A percentile compares a stretch with the other conserved stretches of the same genome.
These are phyloP conservation scores for Sclerodermus sp. DNA, from an alignment of 2,888 invertebrate species.

Conservation along the genomic window DNA sequence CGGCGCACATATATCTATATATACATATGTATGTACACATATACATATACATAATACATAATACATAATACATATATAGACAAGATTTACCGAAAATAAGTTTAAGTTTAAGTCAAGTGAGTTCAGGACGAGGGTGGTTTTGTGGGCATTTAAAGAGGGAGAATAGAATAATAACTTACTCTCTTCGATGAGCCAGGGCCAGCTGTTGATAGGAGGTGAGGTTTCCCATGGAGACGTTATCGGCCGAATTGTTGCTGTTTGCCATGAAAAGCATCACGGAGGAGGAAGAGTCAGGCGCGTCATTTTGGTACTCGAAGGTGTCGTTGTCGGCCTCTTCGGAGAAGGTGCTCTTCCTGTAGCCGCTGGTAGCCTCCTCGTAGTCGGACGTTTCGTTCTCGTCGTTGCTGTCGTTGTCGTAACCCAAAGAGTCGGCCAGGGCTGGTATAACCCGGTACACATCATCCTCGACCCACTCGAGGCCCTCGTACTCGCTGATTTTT, in stretches of 20 bases:
- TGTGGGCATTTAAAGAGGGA: too few relatives aligned
- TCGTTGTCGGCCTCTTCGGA: constrained; percentile 26
- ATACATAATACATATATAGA: too few relatives aligned
- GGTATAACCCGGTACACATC: constrained; percentile 54
- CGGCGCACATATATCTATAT: too few relatives aligned
- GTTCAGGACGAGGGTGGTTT: too few relatives aligned
- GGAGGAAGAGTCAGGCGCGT: constrained; percentile 28
- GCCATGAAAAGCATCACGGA: constrained; percentile 19
- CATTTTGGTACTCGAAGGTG: constrained; percentile 26
- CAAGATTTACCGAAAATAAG: not conserved
- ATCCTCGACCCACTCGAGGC: constrained; percentile 52
- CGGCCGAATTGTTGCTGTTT: constrained; percentile 21
- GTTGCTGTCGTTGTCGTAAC: constrained; percentile 35
- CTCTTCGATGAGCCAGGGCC: constrained; percentile 41
- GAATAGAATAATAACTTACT: constrained; percentile 42
- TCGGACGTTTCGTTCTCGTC: constrained; percentile 34
- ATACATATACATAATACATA: too few relatives aligned
- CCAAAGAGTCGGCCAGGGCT: constrained; percentile 37
- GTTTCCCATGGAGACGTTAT: constrained; percentile 30
- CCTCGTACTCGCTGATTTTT: constrained; percentile 42
- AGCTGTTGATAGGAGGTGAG: constrained; percentile 42
- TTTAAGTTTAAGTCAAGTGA: too few relatives aligned
- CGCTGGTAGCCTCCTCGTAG: constrained; percentile 33
- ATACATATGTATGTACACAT: too few relatives aligned
- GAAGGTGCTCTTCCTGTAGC: constrained; percentile 9